Evolutionary conservation across 2,113 vertebrate genomes (phyloP).

Genomic region (Prunella himalayana): DNA sequence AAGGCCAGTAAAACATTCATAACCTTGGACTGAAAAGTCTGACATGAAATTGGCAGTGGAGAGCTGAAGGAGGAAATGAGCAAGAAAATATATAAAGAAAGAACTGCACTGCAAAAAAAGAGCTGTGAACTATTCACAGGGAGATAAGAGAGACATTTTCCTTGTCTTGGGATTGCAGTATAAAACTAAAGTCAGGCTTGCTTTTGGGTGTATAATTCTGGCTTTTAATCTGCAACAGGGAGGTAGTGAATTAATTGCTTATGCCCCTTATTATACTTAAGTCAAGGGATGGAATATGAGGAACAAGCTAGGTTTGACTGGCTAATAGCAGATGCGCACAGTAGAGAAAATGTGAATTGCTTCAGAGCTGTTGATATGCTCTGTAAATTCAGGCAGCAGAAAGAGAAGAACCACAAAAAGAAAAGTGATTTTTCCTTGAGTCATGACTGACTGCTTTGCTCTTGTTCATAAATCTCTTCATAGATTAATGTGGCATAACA

Average conservation of each 20-base stretch:
- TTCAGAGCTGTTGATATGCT: neutral
- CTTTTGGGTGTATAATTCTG: neutral
- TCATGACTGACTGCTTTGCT: neutral
- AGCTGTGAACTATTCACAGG: neutral
- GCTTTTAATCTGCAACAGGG: neutral
- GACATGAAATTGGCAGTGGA: neutral
- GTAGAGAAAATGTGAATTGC: neutral
- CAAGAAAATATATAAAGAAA: neutral
- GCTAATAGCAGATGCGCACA: neutral
- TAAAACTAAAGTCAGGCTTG: neutral
- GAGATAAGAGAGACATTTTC: neutral
- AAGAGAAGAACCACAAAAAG: neutral
- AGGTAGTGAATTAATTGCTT: neutral
- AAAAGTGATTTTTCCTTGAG: neutral
- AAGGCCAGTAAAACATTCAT: neutral
- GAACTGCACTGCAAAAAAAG: neutral
- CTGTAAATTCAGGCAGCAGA: neutral
- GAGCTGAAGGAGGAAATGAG: neutral
- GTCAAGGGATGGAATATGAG: neutral
- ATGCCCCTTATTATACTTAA: neutral
- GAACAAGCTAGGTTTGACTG: neutral
- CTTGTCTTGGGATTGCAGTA: neutral
- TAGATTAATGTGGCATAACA: neutral
- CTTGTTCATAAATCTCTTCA: neutral
- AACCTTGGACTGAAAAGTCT: neutral